Base-by-base conservation (phyloP, 2,113 vertebrate genomes). In the Saccopteryx leptura region DNA sequence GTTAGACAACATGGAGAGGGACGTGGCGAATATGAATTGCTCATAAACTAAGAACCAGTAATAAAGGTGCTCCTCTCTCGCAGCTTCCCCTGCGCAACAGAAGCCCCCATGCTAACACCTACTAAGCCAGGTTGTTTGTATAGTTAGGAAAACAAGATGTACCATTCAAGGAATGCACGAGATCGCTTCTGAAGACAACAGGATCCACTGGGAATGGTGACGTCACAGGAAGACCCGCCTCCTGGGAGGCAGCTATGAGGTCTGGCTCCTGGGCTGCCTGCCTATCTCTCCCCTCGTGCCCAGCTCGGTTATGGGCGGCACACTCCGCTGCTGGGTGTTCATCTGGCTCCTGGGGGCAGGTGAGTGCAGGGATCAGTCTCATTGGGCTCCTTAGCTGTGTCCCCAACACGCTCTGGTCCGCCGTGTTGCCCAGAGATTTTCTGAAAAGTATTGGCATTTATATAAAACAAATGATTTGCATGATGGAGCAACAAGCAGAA, bases 71-170 rank as follows among this genome's bases (percentile, higher is more conserved):
- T 24, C 14, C 39, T n/a, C 23, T n/a, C 54, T 13, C 48, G 10
- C 33, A 14, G 4, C 14, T 26, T 4, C 1, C 7, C 48, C n/a
- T 75, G 5, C 4, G 21, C 48, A 17, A 19, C 2, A 12, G 28
- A 7, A 15, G 17, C 4, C 1, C 39, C 4, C 18, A 4, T 13
- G 65, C 33, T 48, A 10, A 80, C 14, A 58, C 18, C 76, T 3
- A 0, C 4, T 50, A 8, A 33, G 6, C 18, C 9, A 33, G 2
- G 5, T 3, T 81, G 10, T 54, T 5, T 15, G 7, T 13, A 33
- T 14, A 52, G 14, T 23, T 58, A 28, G 54, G 60, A 28, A 21
- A 13, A 63, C 74, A 78, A 61, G 71, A 48, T 12, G 26, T 33
- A 26, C 19, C 24, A 79, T 54, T 66, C 14, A 24, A 56, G 7